Evolutionary conservation across 2,113 vertebrate genomes (phyloP), one percentile per base, ranked within the genome.

Genomic region (Boleophthalmus pectinirostris): DNA sequence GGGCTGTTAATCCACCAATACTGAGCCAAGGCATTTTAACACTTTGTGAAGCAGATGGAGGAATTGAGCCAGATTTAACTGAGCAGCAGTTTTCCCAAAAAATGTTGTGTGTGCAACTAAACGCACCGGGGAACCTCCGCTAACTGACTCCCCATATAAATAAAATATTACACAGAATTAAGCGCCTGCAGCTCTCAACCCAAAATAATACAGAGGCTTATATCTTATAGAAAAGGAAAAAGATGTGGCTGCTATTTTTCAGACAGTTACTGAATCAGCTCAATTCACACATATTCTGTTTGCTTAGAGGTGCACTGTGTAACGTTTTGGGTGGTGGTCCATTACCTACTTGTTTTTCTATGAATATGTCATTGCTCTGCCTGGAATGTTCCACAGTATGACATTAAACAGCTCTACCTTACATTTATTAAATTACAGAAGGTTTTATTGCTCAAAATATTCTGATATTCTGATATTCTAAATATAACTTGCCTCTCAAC

Each of bases 131-230:
- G 61, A 64, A 43, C 29, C 33, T n/a, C 10, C 61, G 33, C 61
- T 38, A 38, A 64, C 61, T 38, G 20, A 38, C 61, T 43, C 29
- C 18, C 61, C 18, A 43, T 64, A 64, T 64, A 64, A 64, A 64
- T 64, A 64, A 64, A 64, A 64, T 64, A 64, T 64, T 64, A 64
- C 61, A 64, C 29, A 64, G 61, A 64, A 64, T 38, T 64, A 38
- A 64, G 20, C 16, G 61, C 61, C 61, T 18, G 33, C 18, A 64
- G 61, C 20, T n/a, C 18, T 43, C 33, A 43, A 43, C 20, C 1
- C 11, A n/a, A 64, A n/a, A 64, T 64, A 64, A 43, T 38, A 64
- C 18, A 9, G 18, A 12, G 7, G 33, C 29, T 35, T 38, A n/a
- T 9, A 64, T 38, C 33, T 43, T 38, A 58, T 58, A 38, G 33